These are phyloP conservation scores for Fregetta grallaria DNA, from an alignment of 2,113 vertebrate species.

Conservation along the genomic window DNA sequence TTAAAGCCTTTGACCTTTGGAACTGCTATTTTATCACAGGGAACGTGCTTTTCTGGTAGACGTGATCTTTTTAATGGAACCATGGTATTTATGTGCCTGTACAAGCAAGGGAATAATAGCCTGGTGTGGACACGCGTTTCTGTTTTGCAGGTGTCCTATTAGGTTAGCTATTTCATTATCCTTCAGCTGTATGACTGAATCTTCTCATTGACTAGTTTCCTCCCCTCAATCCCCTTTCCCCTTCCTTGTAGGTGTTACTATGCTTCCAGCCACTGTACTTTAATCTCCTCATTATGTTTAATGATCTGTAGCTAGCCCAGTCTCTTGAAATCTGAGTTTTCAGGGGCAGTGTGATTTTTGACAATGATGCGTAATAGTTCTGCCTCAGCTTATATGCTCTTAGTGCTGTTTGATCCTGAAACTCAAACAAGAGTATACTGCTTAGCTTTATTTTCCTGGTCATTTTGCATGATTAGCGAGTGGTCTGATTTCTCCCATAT, in stretches of 20 bases:
- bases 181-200: neutral
- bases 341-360: neutral
- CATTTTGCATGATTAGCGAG: neutral
- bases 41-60: neutral
- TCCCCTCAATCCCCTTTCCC: fast-evolving
- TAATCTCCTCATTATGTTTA: neutral
- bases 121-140: neutral
- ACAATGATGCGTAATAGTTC: neutral
- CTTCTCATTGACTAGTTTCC: neutral
- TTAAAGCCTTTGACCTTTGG: neutral
- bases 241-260: neutral
- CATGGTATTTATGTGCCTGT: neutral
- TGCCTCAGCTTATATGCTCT: neutral
- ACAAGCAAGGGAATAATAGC: neutral
- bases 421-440: neutral
- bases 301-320: neutral
- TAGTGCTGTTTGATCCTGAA: neutral
- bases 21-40: neutral
- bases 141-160: neutral
- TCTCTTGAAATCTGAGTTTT: neutral
- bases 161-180: neutral
- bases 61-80: neutral
- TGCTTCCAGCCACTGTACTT: neutral
- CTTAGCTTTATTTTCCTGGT: neutral
- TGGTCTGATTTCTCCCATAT: neutral